These are phyloP conservation scores for Takifugu ocellatus DNA, from an alignment of 2,797 vertebrate genomes.

Conservation along the genomic window DNA sequence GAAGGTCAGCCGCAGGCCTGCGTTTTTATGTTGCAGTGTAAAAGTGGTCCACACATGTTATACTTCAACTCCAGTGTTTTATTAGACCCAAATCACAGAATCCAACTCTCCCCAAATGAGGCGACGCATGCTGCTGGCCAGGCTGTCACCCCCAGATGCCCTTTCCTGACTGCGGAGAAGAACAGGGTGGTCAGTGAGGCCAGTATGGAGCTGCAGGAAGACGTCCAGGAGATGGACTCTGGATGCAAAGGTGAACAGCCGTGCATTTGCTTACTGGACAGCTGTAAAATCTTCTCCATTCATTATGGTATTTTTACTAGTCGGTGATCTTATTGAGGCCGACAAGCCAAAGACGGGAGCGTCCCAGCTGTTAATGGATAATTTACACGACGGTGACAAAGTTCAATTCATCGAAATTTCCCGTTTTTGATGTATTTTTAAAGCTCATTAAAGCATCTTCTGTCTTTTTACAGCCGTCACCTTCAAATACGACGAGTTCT, in stretches of 20 bases:
- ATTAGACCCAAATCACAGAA: constrained; percentile 24
- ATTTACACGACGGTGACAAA: constrained; percentile 84
- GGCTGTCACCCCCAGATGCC: constrained; percentile 80
- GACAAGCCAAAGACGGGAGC: constrained; percentile 50
- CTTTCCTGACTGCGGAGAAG: constrained; percentile 86
- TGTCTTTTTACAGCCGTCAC: constrained; percentile 71
- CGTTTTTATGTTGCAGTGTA: neutral
- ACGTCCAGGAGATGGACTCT: constrained; percentile 78
- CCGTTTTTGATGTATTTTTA: neutral
- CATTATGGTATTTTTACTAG: constrained; percentile 10
- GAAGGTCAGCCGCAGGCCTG: constrained; percentile 66
- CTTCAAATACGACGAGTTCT: constrained; percentile 90
- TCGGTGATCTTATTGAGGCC: constrained; percentile 42
- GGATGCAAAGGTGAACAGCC: constrained; percentile 73
- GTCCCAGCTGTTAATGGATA: constrained; percentile 87
- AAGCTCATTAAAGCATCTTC: neutral
- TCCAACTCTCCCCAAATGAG: constrained; percentile 62
- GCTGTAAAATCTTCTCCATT: too few species aligned
- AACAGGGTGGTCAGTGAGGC: constrained; percentile 82
- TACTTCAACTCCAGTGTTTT: neutral
- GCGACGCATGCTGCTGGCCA: constrained; percentile 54
- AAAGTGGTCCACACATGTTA: neutral
- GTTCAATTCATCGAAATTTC: neutral
- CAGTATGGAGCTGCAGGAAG: constrained; percentile 86
- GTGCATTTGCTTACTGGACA: too few species aligned